phyloP scores from a whole-genome alignment of 2,888 invertebrate genomes.

The Marasmarcha lunaedactyla region DNA sequence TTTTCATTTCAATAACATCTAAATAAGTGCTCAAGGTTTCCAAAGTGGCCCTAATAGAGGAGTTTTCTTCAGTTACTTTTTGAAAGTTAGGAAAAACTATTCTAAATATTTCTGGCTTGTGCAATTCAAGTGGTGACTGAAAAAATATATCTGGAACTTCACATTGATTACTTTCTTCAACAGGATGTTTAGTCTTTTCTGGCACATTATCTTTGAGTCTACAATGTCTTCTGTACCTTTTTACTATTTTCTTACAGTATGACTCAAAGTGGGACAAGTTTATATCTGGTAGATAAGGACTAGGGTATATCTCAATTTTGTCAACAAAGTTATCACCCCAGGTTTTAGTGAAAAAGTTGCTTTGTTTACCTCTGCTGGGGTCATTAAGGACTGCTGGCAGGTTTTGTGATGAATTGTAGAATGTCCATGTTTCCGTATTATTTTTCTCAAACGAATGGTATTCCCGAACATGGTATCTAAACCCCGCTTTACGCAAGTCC shows the following conservation, averaged over 20 bases:
- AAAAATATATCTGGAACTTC: constrained; percentile 89
- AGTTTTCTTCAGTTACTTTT: constrained; percentile 68
- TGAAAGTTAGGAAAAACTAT: constrained; percentile 83
- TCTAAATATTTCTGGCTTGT: constrained; percentile 83
- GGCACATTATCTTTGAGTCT: constrained; percentile 59
- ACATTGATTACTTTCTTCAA: constrained; percentile 57
- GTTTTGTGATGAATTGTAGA: constrained; percentile 93
- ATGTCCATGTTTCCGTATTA: constrained; percentile 77
- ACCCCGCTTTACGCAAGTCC: constrained; percentile 89
- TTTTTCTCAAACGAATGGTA: constrained; percentile 62
- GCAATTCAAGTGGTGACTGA: constrained; percentile 81
- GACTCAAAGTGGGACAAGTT: constrained; percentile 86
- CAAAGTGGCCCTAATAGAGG: constrained; percentile 79
- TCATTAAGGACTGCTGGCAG: constrained; percentile 96
- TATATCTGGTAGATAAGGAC: constrained; percentile 86
- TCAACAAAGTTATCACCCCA: constrained; percentile 98
- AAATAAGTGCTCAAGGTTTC: constrained; percentile 94
- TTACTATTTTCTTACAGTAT: constrained; percentile 84
- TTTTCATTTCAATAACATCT: constrained; percentile 94
- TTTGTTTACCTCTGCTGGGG: constrained; percentile 90
- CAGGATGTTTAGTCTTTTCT: constrained; percentile 53
- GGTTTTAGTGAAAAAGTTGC: constrained; percentile 94
- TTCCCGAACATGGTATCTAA: constrained; percentile 85
- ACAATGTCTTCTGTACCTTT: constrained; percentile 74
- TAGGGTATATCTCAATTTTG: constrained; percentile 79